Evolutionary conservation across 2,113 vertebrate species (phyloP).

Genomic region (Petroica traversi): DNA sequence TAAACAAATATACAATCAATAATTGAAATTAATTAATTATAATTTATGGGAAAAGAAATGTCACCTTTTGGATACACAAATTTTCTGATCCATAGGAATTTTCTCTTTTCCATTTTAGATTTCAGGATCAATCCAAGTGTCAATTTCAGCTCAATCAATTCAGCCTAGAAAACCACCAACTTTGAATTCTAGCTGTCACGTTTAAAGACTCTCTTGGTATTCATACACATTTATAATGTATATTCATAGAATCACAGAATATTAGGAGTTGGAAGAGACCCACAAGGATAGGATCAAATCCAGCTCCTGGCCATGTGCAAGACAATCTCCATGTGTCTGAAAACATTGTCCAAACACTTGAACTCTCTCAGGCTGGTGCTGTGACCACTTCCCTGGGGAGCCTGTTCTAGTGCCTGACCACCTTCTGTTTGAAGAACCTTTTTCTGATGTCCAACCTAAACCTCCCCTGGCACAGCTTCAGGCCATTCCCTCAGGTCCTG

Average conservation of each 20-base stretch:
- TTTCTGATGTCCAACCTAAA: too few relatives aligned
- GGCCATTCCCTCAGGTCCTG: too few relatives aligned
- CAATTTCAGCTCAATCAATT: background rate
- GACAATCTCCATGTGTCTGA: background rate
- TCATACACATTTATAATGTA: background rate
- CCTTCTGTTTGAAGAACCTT: background rate
- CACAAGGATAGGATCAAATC: background rate
- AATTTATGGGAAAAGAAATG: background rate
- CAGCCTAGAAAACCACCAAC: background rate
- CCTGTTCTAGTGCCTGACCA: background rate
- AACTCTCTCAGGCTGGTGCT: background rate
- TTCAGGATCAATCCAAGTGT: background rate
- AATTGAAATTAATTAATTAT: background rate
- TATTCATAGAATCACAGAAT: background rate
- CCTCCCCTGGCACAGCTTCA: too few relatives aligned
- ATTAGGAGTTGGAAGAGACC: too few relatives aligned
- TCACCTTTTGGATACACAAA: background rate
- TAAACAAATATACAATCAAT: background rate
- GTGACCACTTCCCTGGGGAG: background rate
- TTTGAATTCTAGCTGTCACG: background rate
- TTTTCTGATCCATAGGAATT: background rate
- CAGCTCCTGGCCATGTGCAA: too few relatives aligned
- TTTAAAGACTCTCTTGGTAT: background rate
- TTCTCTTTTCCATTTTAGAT: background rate
- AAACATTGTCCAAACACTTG: background rate